phyloP scores from a whole-genome alignment of 2,888 invertebrate species.

The Ophioninae sp. region DNA sequence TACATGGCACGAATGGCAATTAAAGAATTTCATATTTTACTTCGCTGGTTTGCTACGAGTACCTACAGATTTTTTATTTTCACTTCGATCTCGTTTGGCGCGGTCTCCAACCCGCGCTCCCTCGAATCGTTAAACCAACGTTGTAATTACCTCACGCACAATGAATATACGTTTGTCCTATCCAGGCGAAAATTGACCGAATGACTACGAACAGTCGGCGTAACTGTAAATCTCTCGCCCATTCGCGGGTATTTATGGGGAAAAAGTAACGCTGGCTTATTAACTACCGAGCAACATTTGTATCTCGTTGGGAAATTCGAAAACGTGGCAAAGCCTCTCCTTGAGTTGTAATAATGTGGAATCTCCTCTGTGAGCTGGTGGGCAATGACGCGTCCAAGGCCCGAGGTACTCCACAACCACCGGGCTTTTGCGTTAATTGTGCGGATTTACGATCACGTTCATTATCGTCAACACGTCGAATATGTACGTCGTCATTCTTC shows the following conservation, averaged over 20 bases:
- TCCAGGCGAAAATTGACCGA: slow-evolving; percentile 19
- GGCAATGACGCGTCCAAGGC: slow-evolving; percentile 58
- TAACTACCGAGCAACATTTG: slow-evolving; percentile 40
- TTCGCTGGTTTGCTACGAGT: background rate
- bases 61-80: background rate
- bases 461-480: slow-evolving; percentile 66
- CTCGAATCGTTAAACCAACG: slow-evolving; percentile 11
- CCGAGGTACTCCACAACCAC: slow-evolving; percentile 43
- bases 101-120: background rate
- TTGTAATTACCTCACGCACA: slow-evolving; percentile 25
- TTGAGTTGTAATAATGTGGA: slow-evolving; percentile 61
- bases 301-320: slow-evolving; percentile 53
- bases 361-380: slow-evolving; percentile 21
- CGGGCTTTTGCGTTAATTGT: slow-evolving; percentile 70
- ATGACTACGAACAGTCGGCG: slow-evolving; percentile 21
- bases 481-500: slow-evolving; percentile 50
- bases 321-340: slow-evolving; percentile 49
- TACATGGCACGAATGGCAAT: background rate
- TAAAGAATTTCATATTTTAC: background rate
- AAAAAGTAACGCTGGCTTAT: slow-evolving; percentile 36
- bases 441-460: slow-evolving; percentile 73
- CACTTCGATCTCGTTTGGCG: background rate
- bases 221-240: background rate
- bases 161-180: slow-evolving; percentile 3
- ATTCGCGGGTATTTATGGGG: slow-evolving; percentile 33